Conservation (phyloP, 2,888 invertebrate genomes). For the Conchocele bisecta region DNA sequence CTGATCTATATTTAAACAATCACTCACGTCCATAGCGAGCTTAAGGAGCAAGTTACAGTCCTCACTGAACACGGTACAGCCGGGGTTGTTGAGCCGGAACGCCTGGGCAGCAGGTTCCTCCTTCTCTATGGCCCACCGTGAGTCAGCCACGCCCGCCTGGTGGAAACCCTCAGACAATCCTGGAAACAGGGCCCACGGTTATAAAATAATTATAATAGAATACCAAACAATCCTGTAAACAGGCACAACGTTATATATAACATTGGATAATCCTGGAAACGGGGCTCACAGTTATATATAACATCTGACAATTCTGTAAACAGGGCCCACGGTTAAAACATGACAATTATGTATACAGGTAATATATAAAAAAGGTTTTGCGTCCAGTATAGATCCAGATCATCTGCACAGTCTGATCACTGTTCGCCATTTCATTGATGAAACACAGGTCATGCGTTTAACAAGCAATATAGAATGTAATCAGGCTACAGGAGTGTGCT, state of each 20-base stretch:
- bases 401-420: too few species aligned
- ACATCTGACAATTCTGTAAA: background rate
- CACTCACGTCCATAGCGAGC: slow-evolving; percentile 86
- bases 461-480: too few species aligned
- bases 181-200: slow-evolving; percentile 57
- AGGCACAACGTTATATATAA: too few species aligned
- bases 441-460: too few species aligned
- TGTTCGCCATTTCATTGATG: too few species aligned
- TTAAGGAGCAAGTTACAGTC: slow-evolving; percentile 90
- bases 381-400: too few species aligned
- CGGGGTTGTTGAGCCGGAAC: slow-evolving; percentile 89
- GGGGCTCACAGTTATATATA: background rate
- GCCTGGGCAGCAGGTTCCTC: slow-evolving; percentile 91
- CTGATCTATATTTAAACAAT: too few species aligned
- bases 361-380: too few species aligned
- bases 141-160: slow-evolving; percentile 87
- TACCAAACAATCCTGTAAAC: background rate
- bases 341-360: too few species aligned
- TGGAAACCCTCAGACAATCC: slow-evolving; percentile 87
- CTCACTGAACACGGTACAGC: slow-evolving; percentile 90
- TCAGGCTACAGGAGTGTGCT: too few species aligned
- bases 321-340: too few species aligned
- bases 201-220: background rate
- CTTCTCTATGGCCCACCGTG: slow-evolving; percentile 92
- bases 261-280: slow-evolving; percentile 87